Percentiles rank a stretch among this genome's conserved stretches.
phyloP scores from a whole-genome alignment of 2,113 vertebrate species.

The Numida meleagris region DNA sequence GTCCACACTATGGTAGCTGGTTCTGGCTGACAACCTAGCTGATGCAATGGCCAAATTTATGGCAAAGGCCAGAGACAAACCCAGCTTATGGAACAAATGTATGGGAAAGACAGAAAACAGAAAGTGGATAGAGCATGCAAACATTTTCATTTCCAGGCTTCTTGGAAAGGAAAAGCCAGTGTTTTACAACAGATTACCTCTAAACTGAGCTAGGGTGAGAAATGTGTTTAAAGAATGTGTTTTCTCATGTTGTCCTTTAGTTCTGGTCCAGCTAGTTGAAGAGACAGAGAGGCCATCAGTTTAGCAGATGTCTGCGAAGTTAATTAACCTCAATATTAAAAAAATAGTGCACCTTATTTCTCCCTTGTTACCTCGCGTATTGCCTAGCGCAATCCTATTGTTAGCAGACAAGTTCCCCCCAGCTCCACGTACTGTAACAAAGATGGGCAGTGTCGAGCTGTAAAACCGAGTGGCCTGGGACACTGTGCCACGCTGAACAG shows the following conservation, averaged over 20 bases:
- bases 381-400: too few relatives aligned
- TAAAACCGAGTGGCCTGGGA: too few relatives aligned
- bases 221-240: not conserved
- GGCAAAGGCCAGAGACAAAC: not conserved
- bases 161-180: not conserved
- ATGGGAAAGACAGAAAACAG: not conserved
- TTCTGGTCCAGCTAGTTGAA: not conserved
- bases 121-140: too few relatives aligned
- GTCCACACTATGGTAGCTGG: not conserved
- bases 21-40: rapidly evolving
- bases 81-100: not conserved
- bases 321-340: not conserved
- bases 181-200: not conserved
- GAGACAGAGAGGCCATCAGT: not conserved
- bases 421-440: too few relatives aligned
- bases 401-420: not conserved
- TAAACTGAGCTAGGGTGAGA: rapidly evolving
- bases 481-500: too few relatives aligned
- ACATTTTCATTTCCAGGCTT: not conserved
- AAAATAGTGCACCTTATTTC: not conserved
- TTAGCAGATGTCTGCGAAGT: not conserved
- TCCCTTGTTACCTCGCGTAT: not conserved
- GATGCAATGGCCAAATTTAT: rapidly evolving
- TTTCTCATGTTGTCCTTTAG: not conserved
- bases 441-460: too few relatives aligned